phyloP scores from a whole-genome alignment of 2,888 invertebrate species.

The Tyria jacobaeae region DNA sequence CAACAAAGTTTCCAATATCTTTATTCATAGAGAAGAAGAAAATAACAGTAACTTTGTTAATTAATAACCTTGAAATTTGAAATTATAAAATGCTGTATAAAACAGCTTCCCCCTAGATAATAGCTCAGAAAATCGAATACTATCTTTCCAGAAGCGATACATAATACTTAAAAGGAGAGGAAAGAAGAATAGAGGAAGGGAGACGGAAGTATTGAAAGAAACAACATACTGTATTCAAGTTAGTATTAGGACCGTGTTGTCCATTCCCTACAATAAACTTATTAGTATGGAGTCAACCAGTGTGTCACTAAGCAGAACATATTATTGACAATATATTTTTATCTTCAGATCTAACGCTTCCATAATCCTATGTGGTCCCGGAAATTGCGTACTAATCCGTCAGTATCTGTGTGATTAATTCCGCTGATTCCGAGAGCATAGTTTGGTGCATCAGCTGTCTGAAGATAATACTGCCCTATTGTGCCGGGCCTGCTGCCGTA shows the following conservation, averaged over 20 bases:
- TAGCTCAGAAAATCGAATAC: too few relatives aligned
- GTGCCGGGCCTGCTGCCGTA: constrained; percentile 7
- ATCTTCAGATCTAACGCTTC: not conserved
- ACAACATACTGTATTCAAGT: not conserved
- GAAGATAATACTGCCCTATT: constrained; percentile 15
- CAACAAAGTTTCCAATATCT: too few relatives aligned
- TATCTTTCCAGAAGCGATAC: too few relatives aligned
- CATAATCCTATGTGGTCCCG: constrained; percentile 1
- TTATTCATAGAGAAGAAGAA: too few relatives aligned
- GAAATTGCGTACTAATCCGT: constrained; percentile 14
- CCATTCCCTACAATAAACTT: not conserved
- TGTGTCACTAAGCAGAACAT: not conserved
- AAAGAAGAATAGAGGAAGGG: too few relatives aligned
- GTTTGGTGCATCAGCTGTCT: constrained; percentile 5
- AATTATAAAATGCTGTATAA: too few relatives aligned
- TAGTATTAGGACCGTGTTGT: not conserved
- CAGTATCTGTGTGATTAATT: not conserved
- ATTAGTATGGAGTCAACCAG: not conserved
- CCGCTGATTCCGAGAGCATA: constrained; percentile 13
- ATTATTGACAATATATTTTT: not conserved
- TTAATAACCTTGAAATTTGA: too few relatives aligned
- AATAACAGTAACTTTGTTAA: too few relatives aligned
- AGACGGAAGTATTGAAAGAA: too few relatives aligned
- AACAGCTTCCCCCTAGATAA: too few relatives aligned
- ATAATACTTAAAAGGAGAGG: too few relatives aligned